A percentile compares a stretch with the other conserved stretches of the same genome.
phyloP scores from a whole-genome alignment of 2,113 vertebrate genomes.

The Microcebus ravelobensis region DNA sequence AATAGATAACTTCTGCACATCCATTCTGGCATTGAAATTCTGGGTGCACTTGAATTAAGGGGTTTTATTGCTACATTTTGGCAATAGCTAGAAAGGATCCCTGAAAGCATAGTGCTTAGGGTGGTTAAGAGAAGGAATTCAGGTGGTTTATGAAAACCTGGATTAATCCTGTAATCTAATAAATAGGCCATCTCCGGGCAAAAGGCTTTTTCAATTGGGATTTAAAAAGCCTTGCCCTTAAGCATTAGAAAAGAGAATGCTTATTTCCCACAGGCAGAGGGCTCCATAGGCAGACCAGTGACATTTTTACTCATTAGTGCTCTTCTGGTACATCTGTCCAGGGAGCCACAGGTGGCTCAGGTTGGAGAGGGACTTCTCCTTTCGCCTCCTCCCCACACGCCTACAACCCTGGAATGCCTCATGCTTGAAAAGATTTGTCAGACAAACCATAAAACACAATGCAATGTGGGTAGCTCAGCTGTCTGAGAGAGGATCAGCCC shows the following conservation, averaged over 20 bases:
- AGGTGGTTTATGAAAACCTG: slow-evolving; percentile 28
- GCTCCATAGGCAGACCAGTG: neutral
- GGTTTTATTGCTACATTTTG: fast-evolving
- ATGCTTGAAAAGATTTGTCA: slow-evolving; percentile 50
- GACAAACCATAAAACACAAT: neutral
- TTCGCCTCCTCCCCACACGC: fast-evolving
- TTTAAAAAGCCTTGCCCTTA: slow-evolving; percentile 52
- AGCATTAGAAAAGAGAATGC: neutral
- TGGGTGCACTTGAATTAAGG: neutral
- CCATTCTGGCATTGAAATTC: neutral
- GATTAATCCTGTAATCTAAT: neutral
- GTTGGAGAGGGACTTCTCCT: slow-evolving; percentile 7
- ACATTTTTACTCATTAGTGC: slow-evolving; percentile 63
- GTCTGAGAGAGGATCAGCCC: neutral
- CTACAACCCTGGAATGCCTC: neutral
- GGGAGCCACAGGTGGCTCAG: neutral
- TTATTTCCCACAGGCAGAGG: neutral
- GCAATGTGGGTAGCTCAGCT: slow-evolving; percentile 52
- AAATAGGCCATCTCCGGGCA: neutral
- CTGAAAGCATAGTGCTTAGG: neutral
- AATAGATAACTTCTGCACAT: neutral
- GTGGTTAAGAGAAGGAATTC: slow-evolving; percentile 6
- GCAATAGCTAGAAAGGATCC: fast-evolving
- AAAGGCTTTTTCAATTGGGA: neutral
- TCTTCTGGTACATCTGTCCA: slow-evolving; percentile 40